phyloP scores from a whole-genome alignment of 2,888 invertebrate species.

The Sialis lutaria region DNA sequence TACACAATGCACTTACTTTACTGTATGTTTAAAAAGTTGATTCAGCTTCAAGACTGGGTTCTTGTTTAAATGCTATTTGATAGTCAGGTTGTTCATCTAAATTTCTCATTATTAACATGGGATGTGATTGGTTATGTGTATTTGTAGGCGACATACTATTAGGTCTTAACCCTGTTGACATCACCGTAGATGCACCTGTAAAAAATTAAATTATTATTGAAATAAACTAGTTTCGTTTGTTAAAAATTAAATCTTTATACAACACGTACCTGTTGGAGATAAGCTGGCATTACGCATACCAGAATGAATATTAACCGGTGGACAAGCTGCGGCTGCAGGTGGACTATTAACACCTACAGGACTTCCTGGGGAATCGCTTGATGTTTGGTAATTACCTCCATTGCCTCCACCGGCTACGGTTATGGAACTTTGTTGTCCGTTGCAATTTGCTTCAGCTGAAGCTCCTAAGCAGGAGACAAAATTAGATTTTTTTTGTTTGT shows the following conservation, averaged over 20 bases:
- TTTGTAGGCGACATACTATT: constrained; percentile 22
- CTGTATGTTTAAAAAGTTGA: constrained; percentile 21
- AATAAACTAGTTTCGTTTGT: no score
- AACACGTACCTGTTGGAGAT: no score
- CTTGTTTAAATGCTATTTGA: constrained; percentile 31
- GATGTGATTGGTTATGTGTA: constrained; percentile 14
- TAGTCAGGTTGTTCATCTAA: constrained; percentile 24
- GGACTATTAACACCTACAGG: constrained; percentile 18
- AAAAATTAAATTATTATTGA: no score
- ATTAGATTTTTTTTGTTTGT: neutral
- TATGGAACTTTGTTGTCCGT: constrained; percentile 14
- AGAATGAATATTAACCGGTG: no score
- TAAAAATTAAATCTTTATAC: no score
- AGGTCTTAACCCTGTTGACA: constrained; percentile 21
- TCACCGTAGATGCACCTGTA: constrained; percentile 7
- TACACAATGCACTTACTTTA: no score
- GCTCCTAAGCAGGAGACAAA: constrained; percentile 21
- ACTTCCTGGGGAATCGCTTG: constrained; percentile 35
- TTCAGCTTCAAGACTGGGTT: constrained; percentile 31
- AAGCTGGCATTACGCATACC: no score
- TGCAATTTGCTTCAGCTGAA: constrained; percentile 25
- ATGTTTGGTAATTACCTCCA: constrained; percentile 33
- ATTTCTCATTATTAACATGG: constrained; percentile 29
- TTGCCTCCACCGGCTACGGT: neutral
- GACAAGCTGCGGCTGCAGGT: no score